Conservation (phyloP, 2,113 vertebrate genomes). For the Oryzias javanicus region DNA sequence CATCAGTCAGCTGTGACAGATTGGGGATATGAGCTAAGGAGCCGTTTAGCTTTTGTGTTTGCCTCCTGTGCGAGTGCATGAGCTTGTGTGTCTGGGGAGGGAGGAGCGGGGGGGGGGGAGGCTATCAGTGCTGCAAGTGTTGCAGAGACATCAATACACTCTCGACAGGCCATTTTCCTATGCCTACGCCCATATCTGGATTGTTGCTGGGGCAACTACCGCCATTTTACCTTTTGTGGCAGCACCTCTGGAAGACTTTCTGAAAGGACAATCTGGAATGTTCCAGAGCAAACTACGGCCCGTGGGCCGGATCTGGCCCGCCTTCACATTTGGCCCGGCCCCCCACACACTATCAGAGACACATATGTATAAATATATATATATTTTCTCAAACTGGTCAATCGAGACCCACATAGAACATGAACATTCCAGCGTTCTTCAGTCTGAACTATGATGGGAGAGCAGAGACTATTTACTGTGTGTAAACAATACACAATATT, state of each 20-base stretch:
- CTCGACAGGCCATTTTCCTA: slow-evolving; percentile 77
- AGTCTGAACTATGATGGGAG: no score
- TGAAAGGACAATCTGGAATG: slow-evolving; percentile 26
- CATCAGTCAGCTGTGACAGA: slow-evolving; percentile 77
- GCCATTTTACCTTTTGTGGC: slow-evolving; percentile 69
- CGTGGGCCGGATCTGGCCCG: no score
- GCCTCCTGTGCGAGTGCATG: slow-evolving; percentile 44
- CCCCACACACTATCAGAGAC: no score
- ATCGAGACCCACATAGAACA: no score
- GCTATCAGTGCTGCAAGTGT: slow-evolving; percentile 66
- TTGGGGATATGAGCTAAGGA: slow-evolving; percentile 76
- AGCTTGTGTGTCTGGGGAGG: slow-evolving; percentile 42
- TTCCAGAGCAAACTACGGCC: no score
- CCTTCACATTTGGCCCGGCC: no score
- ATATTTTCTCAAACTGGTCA: no score
- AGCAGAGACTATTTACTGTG: no score
- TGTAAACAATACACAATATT: no score
- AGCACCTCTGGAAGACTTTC: slow-evolving; percentile 57
- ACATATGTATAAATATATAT: no score
- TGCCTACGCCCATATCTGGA: slow-evolving; percentile 69
- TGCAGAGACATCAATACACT: slow-evolving; percentile 79
- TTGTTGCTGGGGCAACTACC: slow-evolving; percentile 80
- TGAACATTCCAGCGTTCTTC: no score
- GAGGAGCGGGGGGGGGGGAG: slow-evolving; percentile 5
- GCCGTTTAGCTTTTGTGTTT: slow-evolving; percentile 69